phyloP scores from a whole-genome alignment of 1,140 invertebrate species.

The Saxidomus purpurata region DNA sequence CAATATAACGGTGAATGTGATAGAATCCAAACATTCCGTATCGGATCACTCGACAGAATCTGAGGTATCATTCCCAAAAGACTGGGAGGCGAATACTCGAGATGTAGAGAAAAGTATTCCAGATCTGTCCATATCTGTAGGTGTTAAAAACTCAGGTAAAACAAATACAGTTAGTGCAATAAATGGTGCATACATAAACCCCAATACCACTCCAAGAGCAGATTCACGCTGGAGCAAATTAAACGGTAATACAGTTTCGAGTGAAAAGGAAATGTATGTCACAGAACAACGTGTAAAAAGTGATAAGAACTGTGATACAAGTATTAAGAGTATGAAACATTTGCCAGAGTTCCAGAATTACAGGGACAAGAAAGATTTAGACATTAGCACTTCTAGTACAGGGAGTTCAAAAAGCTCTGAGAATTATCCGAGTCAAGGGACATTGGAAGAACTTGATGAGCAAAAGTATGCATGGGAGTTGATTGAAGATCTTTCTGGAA shows the following conservation, averaged over 20 bases:
- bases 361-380: neutral
- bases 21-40: neutral
- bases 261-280: no score
- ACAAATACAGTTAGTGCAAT: neutral
- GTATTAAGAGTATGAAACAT: neutral
- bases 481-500: constrained; percentile 29
- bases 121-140: neutral
- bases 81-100: neutral
- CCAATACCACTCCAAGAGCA: neutral
- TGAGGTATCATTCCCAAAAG: neutral
- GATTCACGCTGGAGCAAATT: neutral
- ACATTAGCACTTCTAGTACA: neutral
- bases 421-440: neutral
- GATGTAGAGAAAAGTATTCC: neutral
- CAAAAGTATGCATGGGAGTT: constrained; percentile 23
- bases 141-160: neutral
- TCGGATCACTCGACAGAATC: neutral
- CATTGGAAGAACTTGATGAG: constrained; percentile 2
- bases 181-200: neutral
- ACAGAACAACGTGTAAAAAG: neutral
- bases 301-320: neutral
- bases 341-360: neutral
- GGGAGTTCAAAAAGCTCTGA: neutral
- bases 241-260: neutral
- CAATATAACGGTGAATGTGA: neutral